Evolutionary conservation across 2,113 vertebrate species (phyloP).

Genomic region (Pollimyrus isidori): DNA sequence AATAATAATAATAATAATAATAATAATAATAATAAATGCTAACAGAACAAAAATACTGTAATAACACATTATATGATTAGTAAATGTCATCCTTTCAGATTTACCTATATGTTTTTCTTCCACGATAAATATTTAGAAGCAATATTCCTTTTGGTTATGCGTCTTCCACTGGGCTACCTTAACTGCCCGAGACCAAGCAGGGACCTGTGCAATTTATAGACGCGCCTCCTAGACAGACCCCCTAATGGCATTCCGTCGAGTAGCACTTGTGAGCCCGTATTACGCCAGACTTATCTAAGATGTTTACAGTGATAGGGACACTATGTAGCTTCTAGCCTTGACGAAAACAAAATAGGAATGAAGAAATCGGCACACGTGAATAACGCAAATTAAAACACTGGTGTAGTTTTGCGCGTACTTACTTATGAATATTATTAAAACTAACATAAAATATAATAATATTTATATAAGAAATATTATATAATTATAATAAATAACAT

Average conservation of each 20-base stretch:
- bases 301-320: constrained; percentile 42
- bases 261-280: constrained; percentile 16
- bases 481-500: not conserved
- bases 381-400: not conserved
- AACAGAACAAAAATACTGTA: not conserved
- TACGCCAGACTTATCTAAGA: constrained; percentile 34
- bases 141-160: not conserved
- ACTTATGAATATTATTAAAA: not conserved
- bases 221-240: not conserved
- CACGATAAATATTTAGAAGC: not conserved
- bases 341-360: not conserved
- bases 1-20: not conserved
- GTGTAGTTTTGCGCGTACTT: not conserved
- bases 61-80: not conserved
- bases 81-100: not conserved
- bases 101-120: not conserved
- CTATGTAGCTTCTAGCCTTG: not conserved
- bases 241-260: constrained; percentile 31
- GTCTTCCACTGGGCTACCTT: not conserved
- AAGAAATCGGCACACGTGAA: not conserved
- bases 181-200: constrained; percentile 9
- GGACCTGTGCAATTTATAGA: constrained; percentile 52
- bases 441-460: not conserved
- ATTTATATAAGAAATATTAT: too few species aligned
- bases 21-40: not conserved